Evolutionary conservation across 2,797 vertebrate genomes (phyloP), one percentile per base, ranked within the genome.

Genomic region (Enteromius thamalakanensis): DNA sequence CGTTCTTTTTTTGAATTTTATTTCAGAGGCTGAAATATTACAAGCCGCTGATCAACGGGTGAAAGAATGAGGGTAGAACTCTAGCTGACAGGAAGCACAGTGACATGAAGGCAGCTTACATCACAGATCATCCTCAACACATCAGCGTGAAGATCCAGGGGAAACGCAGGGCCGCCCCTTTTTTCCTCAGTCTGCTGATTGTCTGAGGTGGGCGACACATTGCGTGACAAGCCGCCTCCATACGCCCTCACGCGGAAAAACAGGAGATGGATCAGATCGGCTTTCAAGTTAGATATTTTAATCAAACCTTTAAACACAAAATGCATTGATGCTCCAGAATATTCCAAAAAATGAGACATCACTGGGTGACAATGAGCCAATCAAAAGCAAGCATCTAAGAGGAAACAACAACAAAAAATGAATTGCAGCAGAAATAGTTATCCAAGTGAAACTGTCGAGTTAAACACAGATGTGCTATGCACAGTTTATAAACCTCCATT

Each of bases 51-150:
- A 89, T 85, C 83, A 87, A 76, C 58, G 10, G 55, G 70, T 91
- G 92, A 93, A 91, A 92, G 92, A 93, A 93, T 90, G 89, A 89
- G 91, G 90, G 84, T 91, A 89, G 79, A 34, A 81, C 85, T 82
- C 79, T 60, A 80, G 89, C 81, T 84, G 88, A 91, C 89, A 89
- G 86, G 84, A 90, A 91, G 90, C 87, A 90, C 82, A 83, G 40
- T 53, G 83, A 86, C 86, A 81, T 67, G 77, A 45, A 47, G 62
- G 86, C 58, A 79, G 81, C 81, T 90, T 84, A 89, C 88, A 88
- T 88, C 90, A 91, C 83, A 89, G 83, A 91, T 90, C 88, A 91
- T 89, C 87, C 88, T 89, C 90, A 82, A 74, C 88, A 85, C 83
- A 71, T 82, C 80, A 81, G 76, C 29, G 14, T 51, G 83, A 75